phyloP scores from a whole-genome alignment of 2,113 vertebrate species.

The Condylura cristata region DNA sequence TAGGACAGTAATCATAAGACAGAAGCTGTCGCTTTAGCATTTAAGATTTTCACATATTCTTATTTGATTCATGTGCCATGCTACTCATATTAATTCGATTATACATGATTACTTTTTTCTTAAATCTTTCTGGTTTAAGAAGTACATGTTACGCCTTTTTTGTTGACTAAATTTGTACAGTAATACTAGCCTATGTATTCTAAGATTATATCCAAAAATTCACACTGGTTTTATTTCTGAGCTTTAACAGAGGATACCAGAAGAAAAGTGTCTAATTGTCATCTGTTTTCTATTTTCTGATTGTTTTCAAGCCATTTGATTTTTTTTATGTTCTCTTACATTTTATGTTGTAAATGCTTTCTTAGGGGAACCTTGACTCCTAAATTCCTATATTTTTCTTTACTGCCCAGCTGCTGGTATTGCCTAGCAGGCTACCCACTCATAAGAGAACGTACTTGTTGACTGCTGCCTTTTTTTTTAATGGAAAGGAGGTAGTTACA shows the following conservation, averaged over 20 bases:
- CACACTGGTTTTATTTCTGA: neutral
- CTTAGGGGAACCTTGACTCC: neutral
- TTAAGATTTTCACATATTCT: slow-evolving; percentile 13
- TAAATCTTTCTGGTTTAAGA: slow-evolving; percentile 16
- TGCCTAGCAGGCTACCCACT: neutral
- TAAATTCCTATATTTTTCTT: neutral
- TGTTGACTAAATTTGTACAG: neutral
- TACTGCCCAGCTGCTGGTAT: neutral
- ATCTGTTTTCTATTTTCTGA: neutral
- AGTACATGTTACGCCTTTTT: neutral
- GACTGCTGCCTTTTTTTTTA: neutral
- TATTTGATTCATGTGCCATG: neutral
- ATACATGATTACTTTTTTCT: neutral
- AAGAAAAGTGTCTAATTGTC: neutral
- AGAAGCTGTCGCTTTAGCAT: neutral
- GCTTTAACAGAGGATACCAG: neutral
- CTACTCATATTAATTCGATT: neutral
- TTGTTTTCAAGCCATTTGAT: neutral
- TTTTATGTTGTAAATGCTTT: neutral
- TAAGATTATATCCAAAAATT: neutral
- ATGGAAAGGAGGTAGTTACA: neutral
- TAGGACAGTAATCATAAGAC: neutral
- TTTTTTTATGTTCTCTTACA: neutral
- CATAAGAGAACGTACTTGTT: neutral
- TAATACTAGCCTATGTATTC: neutral